These are phyloP conservation scores for Pelobates fuscus DNA, from an alignment of 2,113 vertebrate genomes.

Conservation along the genomic window DNA sequence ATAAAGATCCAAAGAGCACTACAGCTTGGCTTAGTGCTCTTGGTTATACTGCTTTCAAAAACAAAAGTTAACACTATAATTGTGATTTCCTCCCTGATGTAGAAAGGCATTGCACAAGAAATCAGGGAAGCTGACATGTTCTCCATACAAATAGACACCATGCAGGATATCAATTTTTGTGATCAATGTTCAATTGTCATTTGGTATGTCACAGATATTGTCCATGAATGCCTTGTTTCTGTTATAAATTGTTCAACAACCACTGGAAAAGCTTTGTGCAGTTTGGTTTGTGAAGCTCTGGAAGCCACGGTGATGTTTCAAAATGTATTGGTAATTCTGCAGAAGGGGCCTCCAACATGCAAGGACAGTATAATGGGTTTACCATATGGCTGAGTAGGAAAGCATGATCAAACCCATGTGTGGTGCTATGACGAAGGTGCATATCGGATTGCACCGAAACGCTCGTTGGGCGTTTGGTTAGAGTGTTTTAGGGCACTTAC, in stretches of 20 bases:
- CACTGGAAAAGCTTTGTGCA: background rate
- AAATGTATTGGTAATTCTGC: background rate
- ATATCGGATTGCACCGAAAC: too few species aligned
- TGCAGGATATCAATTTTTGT: background rate
- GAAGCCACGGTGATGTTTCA: background rate
- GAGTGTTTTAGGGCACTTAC: too few species aligned
- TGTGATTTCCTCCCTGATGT: background rate
- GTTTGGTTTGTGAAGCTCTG: background rate
- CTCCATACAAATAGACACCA: background rate
- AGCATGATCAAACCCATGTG: background rate
- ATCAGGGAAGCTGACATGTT: background rate
- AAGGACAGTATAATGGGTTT: background rate
- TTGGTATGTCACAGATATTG: background rate
- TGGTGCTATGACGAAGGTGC: background rate
- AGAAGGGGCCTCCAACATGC: background rate
- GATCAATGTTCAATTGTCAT: background rate
- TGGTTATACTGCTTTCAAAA: background rate
- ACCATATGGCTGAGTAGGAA: background rate
- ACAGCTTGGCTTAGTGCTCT: background rate
- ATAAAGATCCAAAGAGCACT: background rate
- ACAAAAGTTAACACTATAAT: background rate
- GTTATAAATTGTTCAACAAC: background rate
- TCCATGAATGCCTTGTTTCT: background rate
- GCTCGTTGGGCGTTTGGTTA: too few species aligned
- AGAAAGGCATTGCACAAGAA: background rate